Percentiles rank a stretch among this genome's conserved stretches.
Conservation (phyloP, 1,140 invertebrate genomes). For the Zophobas morio region DNA sequence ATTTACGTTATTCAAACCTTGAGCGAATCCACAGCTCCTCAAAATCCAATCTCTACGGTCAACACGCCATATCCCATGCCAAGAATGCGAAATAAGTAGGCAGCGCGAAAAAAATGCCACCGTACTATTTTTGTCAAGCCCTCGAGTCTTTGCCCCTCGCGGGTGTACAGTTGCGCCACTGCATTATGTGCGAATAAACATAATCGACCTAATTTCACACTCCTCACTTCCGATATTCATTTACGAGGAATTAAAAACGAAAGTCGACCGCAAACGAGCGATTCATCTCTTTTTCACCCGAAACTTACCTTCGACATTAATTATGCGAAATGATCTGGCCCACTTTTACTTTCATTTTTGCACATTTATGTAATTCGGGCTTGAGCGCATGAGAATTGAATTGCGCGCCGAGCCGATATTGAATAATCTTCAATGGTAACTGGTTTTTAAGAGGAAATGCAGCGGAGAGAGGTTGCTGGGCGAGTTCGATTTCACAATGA, state of each 20-base stretch:
- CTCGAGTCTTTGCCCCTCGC: neutral
- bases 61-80: neutral
- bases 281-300: neutral
- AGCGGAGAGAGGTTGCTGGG: constrained; percentile 4
- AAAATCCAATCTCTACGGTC: neutral
- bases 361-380: neutral
- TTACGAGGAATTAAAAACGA: neutral
- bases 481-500: constrained; percentile 36
- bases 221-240: neutral
- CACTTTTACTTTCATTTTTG: constrained; percentile 27
- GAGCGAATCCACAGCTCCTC: neutral
- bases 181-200: neutral
- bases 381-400: neutral
- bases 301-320: neutral
- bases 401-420: constrained; percentile 13
- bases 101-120: neutral
- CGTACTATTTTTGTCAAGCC: neutral
- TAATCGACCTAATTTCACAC: neutral
- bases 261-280: neutral
- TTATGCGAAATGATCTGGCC: constrained; percentile 15
- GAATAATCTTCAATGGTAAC: constrained; percentile 25
- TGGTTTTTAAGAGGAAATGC: constrained; percentile 33
- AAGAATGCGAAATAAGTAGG: neutral
- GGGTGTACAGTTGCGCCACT: neutral
- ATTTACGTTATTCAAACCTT: constrained; percentile 7